Percentiles rank a stretch among this genome's conserved stretches.
Evolutionary conservation across 2,797 vertebrate genomes (phyloP).

Genomic region (Bufotes viridis): DNA sequence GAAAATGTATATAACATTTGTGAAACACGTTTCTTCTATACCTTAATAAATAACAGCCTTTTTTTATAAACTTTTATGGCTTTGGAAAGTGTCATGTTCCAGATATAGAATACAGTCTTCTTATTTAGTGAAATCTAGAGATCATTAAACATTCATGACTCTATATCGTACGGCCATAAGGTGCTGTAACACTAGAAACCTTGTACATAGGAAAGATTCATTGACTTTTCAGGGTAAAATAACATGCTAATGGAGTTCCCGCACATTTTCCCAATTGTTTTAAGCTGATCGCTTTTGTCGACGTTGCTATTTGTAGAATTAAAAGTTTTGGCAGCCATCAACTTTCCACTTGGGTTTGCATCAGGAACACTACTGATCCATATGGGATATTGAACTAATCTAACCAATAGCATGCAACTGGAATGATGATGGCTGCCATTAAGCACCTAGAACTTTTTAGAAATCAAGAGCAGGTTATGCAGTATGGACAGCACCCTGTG

Average conservation of each 20-base stretch:
- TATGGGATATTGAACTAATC: too few relatives aligned
- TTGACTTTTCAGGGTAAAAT: not conserved
- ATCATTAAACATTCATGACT: conserved; percentile 19
- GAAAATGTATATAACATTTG: conserved; percentile 46
- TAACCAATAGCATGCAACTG: too few relatives aligned
- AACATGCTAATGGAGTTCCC: not conserved
- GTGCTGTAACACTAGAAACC: not conserved
- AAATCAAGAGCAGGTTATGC: too few relatives aligned
- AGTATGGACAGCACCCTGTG: too few relatives aligned
- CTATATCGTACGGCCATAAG: not conserved
- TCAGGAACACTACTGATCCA: too few relatives aligned
- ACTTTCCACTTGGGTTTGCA: too few relatives aligned
- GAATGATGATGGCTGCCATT: too few relatives aligned
- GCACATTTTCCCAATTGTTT: not conserved
- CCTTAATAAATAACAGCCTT: conserved; percentile 7
- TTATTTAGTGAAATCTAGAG: conserved; percentile 20
- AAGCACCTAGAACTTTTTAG: too few relatives aligned
- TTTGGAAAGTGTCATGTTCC: conserved; percentile 18
- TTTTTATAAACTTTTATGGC: conserved; percentile 21
- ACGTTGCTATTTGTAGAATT: not conserved
- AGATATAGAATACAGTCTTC: not conserved
- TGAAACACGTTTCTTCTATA: conserved; percentile 21
- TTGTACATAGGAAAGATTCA: not conserved
- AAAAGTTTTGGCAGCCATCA: not conserved
- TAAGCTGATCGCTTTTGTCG: not conserved